Conservation (phyloP, 2,888 invertebrate species). For the Adelphocoris suturalis region DNA sequence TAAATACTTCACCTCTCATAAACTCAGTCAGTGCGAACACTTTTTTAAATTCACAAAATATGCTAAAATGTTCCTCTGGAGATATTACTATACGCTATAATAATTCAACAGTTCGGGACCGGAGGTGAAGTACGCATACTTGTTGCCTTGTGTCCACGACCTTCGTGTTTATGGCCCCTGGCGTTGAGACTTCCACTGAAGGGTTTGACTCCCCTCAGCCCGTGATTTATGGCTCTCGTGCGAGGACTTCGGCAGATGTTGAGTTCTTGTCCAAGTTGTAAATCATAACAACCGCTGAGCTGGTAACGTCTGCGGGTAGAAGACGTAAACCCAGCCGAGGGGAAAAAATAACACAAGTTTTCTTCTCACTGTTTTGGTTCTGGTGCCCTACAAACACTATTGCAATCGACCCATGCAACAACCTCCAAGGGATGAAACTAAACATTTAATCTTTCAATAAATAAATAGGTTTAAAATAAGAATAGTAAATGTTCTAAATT, state of each 20-base stretch:
- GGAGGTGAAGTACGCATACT: neutral
- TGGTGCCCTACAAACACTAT: neutral
- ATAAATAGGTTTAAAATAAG: too few species aligned
- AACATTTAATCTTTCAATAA: too few species aligned
- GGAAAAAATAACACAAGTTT: conserved; percentile 6
- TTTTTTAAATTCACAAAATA: too few species aligned
- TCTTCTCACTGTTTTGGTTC: neutral
- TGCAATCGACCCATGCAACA: neutral
- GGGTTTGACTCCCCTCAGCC: conserved; percentile 7
- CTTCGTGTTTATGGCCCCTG: conserved; percentile 13
- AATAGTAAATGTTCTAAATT: too few species aligned
- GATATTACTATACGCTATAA: neutral
- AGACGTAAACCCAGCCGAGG: neutral
- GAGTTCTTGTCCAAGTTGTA: conserved; percentile 36
- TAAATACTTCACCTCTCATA: too few species aligned
- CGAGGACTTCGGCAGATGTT: conserved; percentile 39
- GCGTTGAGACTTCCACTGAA: neutral
- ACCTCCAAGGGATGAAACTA: too few species aligned
- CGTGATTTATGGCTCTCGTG: conserved; percentile 31
- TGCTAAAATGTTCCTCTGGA: too few species aligned
- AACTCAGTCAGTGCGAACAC: too few species aligned
- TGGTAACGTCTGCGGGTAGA: neutral
- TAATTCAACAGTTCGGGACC: neutral
- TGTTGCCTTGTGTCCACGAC: conserved; percentile 16
- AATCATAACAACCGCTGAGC: conserved; percentile 19